These are phyloP conservation scores for Panurus biarmicus DNA, from an alignment of 2,113 vertebrate genomes.

Conservation along the genomic window DNA sequence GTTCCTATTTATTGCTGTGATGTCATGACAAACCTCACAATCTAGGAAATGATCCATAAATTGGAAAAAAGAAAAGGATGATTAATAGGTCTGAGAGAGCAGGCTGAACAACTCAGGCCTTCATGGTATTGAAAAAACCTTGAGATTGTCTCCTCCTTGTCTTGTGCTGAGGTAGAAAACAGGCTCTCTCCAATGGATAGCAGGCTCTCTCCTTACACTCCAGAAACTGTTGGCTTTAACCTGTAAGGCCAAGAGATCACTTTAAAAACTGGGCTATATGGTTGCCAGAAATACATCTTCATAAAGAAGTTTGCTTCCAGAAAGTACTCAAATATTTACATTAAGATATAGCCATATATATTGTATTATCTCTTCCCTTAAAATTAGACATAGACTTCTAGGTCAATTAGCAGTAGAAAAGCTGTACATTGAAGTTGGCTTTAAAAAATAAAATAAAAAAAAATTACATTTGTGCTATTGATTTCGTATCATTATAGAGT, in stretches of 20 bases:
- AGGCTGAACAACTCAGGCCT: background rate
- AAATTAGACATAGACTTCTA: background rate
- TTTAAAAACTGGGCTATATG: background rate
- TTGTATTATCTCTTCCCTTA: background rate
- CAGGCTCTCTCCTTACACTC: background rate
- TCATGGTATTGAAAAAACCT: background rate
- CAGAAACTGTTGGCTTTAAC: background rate
- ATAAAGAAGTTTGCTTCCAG: background rate
- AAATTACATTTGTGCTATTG: background rate
- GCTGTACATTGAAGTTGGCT: background rate
- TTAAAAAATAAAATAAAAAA: too few species aligned
- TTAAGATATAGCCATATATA: background rate
- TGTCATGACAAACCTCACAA: background rate
- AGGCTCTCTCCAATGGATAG: too few species aligned
- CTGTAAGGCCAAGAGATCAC: rapidly evolving
- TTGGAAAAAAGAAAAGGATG: background rate
- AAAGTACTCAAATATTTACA: background rate
- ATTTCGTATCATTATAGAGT: background rate
- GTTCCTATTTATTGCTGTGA: background rate
- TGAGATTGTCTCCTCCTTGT: rapidly evolving
- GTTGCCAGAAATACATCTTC: background rate
- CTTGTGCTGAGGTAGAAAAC: background rate
- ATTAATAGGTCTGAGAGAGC: rapidly evolving
- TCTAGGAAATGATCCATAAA: background rate
- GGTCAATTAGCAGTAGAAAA: background rate